These are phyloP conservation scores for Spilosoma lubricipeda DNA, from an alignment of 2,888 invertebrate species.

Conservation along the genomic window DNA sequence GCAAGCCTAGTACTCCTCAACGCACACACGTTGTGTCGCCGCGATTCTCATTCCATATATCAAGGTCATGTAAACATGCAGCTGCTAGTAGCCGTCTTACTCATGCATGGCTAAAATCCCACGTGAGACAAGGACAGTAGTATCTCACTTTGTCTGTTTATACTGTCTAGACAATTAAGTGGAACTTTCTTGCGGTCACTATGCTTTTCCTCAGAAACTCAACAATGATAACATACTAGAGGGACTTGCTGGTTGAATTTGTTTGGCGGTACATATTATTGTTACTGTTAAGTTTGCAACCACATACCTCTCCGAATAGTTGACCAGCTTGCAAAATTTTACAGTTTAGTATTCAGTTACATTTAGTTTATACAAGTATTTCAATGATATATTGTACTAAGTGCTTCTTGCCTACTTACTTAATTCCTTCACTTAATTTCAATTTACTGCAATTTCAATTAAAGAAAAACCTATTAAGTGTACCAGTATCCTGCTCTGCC, in stretches of 20 bases:
- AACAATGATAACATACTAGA: constrained; percentile 47
- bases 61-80: constrained; percentile 78
- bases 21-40: constrained; percentile 74
- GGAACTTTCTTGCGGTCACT: constrained; percentile 74
- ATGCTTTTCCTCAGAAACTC: constrained; percentile 61
- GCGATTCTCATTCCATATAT: constrained; percentile 75
- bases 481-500: neutral
- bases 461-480: too few relatives aligned
- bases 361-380: neutral
- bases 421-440: neutral
- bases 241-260: constrained; percentile 21
- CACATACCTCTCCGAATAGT: neutral
- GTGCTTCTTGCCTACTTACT: neutral
- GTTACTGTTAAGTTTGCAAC: neutral
- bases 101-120: constrained; percentile 47
- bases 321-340: neutral
- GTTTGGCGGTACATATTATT: constrained; percentile 19
- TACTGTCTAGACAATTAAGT: constrained; percentile 68
- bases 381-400: neutral
- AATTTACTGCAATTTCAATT: neutral
- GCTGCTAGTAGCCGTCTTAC: constrained; percentile 63
- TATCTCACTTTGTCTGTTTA: constrained; percentile 53
- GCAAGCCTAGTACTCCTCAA: constrained; percentile 74
- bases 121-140: constrained; percentile 58
- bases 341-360: neutral